Conservation (phyloP, 2,888 invertebrate genomes). For the Rhopalosiphum nymphaeae region DNA sequence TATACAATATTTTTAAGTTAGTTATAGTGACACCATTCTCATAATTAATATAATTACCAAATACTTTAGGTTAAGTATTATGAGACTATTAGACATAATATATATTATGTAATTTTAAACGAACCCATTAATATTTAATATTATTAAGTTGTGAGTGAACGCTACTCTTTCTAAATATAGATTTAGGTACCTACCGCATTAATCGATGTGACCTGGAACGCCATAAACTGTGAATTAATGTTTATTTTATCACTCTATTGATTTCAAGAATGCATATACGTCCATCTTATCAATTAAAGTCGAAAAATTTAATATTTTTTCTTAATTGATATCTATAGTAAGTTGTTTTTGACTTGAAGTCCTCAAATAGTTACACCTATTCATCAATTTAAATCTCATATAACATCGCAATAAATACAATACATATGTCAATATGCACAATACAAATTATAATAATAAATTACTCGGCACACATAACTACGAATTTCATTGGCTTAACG, state of each 20-base stretch:
- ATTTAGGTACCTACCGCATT: conserved; percentile 9
- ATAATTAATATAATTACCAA: background rate
- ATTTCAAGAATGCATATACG: background rate
- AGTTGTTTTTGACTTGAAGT: background rate
- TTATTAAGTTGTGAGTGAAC: background rate
- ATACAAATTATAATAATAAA: background rate
- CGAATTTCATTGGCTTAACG: background rate
- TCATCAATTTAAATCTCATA: background rate
- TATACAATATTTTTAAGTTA: background rate
- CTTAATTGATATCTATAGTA: background rate
- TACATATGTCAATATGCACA: background rate
- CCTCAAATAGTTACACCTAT: conserved; percentile 3
- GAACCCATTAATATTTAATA: background rate
- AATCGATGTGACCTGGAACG: conserved; percentile 26
- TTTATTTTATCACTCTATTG: conserved; percentile 20
- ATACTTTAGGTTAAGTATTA: background rate
- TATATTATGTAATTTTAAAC: background rate
- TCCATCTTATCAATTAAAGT: conserved; percentile 4
- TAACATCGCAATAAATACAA: background rate
- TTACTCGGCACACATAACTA: background rate
- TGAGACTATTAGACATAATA: no score
- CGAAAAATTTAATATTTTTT: background rate
- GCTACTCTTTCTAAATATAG: conserved; percentile 4
- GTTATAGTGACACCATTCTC: background rate
- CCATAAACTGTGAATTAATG: background rate